phyloP scores from a whole-genome alignment of 2,888 invertebrate species.

The Dastarcus helophoroides region DNA sequence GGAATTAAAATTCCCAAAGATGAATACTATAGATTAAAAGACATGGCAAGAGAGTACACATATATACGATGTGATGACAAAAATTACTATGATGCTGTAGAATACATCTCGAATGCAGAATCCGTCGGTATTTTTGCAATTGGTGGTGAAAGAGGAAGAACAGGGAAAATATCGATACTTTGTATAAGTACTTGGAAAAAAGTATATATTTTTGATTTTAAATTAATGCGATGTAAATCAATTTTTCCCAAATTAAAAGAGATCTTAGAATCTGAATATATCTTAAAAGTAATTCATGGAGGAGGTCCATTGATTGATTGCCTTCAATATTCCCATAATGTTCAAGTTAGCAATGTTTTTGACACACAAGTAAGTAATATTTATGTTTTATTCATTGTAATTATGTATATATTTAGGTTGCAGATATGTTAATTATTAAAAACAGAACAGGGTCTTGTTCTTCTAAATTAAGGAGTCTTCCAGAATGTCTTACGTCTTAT shows the following conservation, averaged over 20 bases:
- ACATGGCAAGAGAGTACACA: slow-evolving; percentile 8
- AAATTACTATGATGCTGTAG: slow-evolving; percentile 8
- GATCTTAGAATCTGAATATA: slow-evolving; percentile 9
- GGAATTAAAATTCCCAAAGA: slow-evolving; percentile 6
- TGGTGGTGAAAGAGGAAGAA: slow-evolving; percentile 8
- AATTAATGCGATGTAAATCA: slow-evolving; percentile 3
- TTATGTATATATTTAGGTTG: slow-evolving; percentile 9
- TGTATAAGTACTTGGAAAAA: slow-evolving; percentile 11
- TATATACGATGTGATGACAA: slow-evolving; percentile 8
- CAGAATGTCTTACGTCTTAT: slow-evolving; percentile 9
- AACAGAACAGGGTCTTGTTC: slow-evolving; percentile 6
- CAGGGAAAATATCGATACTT: slow-evolving; percentile 7
- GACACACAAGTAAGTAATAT: slow-evolving; percentile 17
- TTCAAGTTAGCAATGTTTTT: slow-evolving; percentile 17
- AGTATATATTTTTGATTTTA: slow-evolving; percentile 12
- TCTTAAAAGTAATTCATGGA: slow-evolving; percentile 10
- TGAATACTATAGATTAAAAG: slow-evolving; percentile 8
- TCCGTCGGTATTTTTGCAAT: slow-evolving; percentile 10
- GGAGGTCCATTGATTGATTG: slow-evolving; percentile 10
- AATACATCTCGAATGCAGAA: slow-evolving; percentile 8
- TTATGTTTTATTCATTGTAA: not conserved
- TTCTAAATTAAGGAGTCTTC: slow-evolving; percentile 6
- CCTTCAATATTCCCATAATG: slow-evolving; percentile 12
- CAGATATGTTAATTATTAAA: slow-evolving; percentile 9
- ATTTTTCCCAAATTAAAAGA: slow-evolving; percentile 8